Percentiles rank a stretch among this genome's conserved stretches.
These are phyloP conservation scores for Otolemur garnettii DNA, from an alignment of 2,113 vertebrate species.

Conservation along the genomic window DNA sequence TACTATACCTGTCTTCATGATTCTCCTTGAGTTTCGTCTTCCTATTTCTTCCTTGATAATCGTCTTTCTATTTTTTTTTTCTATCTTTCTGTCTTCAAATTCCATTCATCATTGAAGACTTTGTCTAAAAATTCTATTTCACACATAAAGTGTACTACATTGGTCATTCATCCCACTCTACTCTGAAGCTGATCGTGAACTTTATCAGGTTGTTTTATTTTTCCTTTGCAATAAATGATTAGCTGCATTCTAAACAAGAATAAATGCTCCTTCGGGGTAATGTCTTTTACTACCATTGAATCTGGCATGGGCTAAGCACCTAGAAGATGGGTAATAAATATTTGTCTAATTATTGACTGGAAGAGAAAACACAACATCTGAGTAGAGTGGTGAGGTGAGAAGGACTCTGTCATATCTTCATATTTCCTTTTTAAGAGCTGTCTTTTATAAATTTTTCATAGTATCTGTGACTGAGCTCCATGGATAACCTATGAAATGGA, in stretches of 20 bases:
- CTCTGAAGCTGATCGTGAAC: background rate
- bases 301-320: background rate
- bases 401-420: background rate
- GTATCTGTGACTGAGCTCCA: background rate
- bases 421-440: background rate
- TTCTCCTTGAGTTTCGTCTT: background rate
- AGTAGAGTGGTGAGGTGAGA: background rate
- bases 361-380: background rate
- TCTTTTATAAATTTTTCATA: background rate
- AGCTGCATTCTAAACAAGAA: background rate
- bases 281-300: background rate
- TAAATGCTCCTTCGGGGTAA: background rate
- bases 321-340: background rate
- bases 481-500: background rate
- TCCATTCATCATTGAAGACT: background rate
- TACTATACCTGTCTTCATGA: background rate
- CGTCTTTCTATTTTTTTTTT: background rate
- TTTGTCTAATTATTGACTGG: background rate
- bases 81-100: background rate
- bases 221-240: background rate
- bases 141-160: background rate
- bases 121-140: background rate
- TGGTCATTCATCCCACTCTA: background rate
- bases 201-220: background rate
- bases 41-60: background rate